A percentile compares a stretch with the other conserved stretches of the same genome.
Evolutionary conservation across 2,113 vertebrate genomes (phyloP).

Genomic region (Phylloscopus trochiloides): DNA sequence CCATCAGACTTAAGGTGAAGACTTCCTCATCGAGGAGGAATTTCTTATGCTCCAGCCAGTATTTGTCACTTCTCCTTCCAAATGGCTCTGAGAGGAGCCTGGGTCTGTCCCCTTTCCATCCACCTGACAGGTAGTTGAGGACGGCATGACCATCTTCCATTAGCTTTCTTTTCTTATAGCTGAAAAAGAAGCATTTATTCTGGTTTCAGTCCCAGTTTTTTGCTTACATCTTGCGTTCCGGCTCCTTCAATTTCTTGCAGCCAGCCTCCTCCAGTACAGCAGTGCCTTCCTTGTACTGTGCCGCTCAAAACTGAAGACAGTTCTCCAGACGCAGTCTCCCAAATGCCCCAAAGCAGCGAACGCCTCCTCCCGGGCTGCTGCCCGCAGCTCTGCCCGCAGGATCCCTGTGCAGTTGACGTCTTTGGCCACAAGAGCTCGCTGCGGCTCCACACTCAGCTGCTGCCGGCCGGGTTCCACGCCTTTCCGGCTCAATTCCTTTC

Average conservation of each 20-base stretch:
- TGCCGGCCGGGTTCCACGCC: not conserved
- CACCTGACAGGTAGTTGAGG: fast-evolving
- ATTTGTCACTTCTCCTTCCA: not conserved
- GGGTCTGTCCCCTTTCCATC: not conserved
- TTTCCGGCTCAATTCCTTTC: not conserved
- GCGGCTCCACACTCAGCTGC: not conserved
- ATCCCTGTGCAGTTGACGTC: not conserved
- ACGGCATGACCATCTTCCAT: not conserved
- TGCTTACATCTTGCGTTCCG: not conserved
- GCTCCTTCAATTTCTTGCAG: not conserved
- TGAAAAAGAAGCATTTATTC: not conserved
- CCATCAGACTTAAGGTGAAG: not conserved
- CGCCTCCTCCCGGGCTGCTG: not conserved
- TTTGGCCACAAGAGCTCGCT: slow-evolving; percentile 23
- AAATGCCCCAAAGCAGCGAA: not conserved
- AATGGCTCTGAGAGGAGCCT: not conserved
- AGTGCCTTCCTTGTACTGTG: not conserved
- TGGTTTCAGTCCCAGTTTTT: not conserved
- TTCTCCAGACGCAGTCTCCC: fast-evolving
- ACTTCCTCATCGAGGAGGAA: not conserved
- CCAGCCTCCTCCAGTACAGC: not conserved
- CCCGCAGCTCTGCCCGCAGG: not conserved
- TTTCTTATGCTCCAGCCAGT: not conserved
- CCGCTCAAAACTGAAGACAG: not conserved
- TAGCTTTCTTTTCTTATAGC: not conserved